Percentiles rank a stretch among this genome's conserved stretches.
phyloP scores from a whole-genome alignment of 1,140 invertebrate genomes.

The Hypothenemus hampei region DNA sequence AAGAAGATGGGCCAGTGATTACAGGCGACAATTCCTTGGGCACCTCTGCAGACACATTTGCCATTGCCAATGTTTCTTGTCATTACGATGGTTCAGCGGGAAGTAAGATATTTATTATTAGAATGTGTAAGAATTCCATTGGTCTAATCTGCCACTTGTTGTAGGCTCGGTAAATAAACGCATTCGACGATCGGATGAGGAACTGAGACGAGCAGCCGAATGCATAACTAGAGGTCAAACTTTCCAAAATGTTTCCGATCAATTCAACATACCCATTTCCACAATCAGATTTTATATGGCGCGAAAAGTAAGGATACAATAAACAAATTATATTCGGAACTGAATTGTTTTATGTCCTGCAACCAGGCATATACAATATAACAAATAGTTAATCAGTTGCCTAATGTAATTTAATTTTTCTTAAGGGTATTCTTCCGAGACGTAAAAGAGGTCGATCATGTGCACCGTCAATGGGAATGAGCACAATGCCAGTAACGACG shows the following conservation, averaged over 20 bases:
- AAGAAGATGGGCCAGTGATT: constrained; percentile 38
- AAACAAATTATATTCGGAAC: too few relatives aligned
- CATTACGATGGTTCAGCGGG: constrained; percentile 51
- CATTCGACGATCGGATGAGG: constrained; percentile 66
- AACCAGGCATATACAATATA: too few relatives aligned
- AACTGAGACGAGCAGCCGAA: constrained; percentile 70
- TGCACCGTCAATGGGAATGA: constrained; percentile 36
- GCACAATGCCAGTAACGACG: constrained; percentile 36
- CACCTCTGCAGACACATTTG: constrained; percentile 47
- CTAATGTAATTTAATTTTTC: too few relatives aligned
- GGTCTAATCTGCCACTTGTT: constrained; percentile 2
- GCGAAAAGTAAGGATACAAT: constrained; percentile 55
- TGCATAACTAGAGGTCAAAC: constrained; percentile 73
- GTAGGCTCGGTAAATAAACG: constrained; percentile 39
- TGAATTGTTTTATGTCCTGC: too few relatives aligned
- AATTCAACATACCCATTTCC: constrained; percentile 80
- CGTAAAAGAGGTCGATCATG: constrained; percentile 61
- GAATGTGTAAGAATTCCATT: too few relatives aligned
- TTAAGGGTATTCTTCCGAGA: constrained; percentile 62
- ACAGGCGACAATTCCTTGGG: constrained; percentile 29
- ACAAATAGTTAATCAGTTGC: too few relatives aligned
- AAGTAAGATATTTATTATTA: too few relatives aligned
- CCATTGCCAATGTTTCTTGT: constrained; percentile 58
- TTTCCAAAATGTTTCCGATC: constrained; percentile 76
- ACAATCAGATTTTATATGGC: constrained; percentile 81